A percentile compares a stretch with the other conserved stretches of the same genome.
Evolutionary conservation across 2,888 invertebrate genomes (phyloP).

Genomic region (Caenorhabditis imperialis): DNA sequence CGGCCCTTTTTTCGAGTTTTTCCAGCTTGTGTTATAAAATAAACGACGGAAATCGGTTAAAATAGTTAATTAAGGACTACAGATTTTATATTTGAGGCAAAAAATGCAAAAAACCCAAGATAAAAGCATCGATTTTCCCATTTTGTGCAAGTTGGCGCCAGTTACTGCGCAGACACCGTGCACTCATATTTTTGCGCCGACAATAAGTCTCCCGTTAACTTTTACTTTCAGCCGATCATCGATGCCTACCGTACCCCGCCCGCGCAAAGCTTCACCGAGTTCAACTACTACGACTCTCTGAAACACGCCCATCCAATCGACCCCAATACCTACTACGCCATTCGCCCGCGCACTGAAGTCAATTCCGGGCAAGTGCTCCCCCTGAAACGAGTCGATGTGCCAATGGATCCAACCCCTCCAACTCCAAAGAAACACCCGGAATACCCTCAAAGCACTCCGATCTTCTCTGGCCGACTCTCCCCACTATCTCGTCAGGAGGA

Average conservation of each 20-base stretch:
- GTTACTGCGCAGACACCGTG: too few species aligned
- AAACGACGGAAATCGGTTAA: too few species aligned
- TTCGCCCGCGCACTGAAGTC: conserved; percentile 17
- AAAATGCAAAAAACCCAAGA: too few species aligned
- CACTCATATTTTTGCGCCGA: too few species aligned
- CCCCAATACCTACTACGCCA: not conserved
- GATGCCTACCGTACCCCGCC: conserved; percentile 28
- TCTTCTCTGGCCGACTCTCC: conserved; percentile 13
- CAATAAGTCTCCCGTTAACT: too few species aligned
- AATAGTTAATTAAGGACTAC: not conserved
- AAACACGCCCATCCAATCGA: conserved; percentile 34
- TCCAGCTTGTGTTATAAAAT: too few species aligned
- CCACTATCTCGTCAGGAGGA: conserved; percentile 29
- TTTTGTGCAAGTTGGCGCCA: too few species aligned
- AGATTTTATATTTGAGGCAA: too few species aligned
- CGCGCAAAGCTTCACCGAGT: conserved; percentile 20
- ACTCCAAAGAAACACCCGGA: not conserved
- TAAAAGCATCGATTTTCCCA: too few species aligned
- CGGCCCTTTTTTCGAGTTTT: too few species aligned
- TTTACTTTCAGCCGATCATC: conserved; percentile 36
- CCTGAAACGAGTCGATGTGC: not conserved
- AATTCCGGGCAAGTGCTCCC: conserved; percentile 12
- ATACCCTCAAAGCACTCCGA: conserved; percentile 6
- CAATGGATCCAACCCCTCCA: conserved; percentile 15
- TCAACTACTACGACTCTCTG: conserved; percentile 46